Percentiles rank a stretch among this genome's conserved stretches.
These are phyloP conservation scores for Pelmatolapia mariae DNA, from an alignment of 2,113 vertebrate genomes.

Conservation along the genomic window DNA sequence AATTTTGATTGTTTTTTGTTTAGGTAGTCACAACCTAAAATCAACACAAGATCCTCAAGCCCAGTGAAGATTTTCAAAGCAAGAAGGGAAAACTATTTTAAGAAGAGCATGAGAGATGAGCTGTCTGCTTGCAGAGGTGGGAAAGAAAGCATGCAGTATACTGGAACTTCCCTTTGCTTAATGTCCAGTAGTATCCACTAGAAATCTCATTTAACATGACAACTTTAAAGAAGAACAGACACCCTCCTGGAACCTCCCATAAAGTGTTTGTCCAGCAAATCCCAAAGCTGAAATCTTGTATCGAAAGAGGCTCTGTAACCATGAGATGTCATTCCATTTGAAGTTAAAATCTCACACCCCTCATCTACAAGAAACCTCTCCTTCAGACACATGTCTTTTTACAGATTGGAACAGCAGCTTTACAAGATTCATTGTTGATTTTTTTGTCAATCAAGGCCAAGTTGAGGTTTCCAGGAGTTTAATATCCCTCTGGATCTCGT, in stretches of 20 bases:
- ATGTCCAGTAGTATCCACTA: not conserved
- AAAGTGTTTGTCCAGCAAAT: not conserved
- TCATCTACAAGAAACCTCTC: not conserved
- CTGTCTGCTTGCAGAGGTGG: not conserved
- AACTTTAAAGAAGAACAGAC: not conserved
- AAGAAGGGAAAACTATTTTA: not conserved
- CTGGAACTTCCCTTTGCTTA: not conserved
- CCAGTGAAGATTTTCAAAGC: not conserved
- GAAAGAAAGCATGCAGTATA: not conserved
- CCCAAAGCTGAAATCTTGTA: rapidly evolving
- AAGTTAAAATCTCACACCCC: not conserved
- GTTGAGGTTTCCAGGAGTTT: not conserved
- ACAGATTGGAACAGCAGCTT: not conserved
- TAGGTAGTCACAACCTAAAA: not conserved
- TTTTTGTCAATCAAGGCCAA: not conserved
- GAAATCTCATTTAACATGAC: not conserved
- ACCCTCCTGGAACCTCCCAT: not conserved
- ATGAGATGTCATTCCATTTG: not conserved
- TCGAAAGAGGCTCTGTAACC: not conserved
- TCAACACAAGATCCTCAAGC: rapidly evolving
- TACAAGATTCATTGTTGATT: not conserved
- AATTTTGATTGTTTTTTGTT: not conserved
- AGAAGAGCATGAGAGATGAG: not conserved
- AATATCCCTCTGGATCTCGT: not conserved
- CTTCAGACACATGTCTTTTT: not conserved